Evolutionary conservation across 1,140 invertebrate species (phyloP).

Genomic region (Mizuhopecten yessoensis): DNA sequence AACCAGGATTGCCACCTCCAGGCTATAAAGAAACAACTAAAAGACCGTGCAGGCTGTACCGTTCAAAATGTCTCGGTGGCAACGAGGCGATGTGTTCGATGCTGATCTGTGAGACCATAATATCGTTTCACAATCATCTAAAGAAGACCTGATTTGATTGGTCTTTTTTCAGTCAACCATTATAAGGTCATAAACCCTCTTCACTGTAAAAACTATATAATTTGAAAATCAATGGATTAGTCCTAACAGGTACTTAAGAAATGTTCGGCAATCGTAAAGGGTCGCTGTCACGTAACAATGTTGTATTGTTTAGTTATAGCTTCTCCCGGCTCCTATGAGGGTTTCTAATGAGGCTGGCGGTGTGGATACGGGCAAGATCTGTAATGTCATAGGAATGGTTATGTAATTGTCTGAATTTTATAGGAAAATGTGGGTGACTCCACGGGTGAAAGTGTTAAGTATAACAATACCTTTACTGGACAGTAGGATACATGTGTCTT

Average conservation of each 20-base stretch:
- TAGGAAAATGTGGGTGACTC: too few species aligned
- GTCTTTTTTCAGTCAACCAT: background rate
- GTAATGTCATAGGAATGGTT: background rate
- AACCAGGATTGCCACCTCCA: background rate
- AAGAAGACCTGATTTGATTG: constrained; percentile 30
- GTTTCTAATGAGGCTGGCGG: background rate
- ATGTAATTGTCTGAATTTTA: background rate
- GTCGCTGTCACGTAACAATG: constrained; percentile 21
- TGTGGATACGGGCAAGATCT: background rate
- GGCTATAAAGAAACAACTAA: background rate
- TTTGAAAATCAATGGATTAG: constrained; percentile 39
- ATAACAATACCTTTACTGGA: background rate
- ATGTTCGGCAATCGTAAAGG: constrained; percentile 11
- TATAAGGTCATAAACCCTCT: constrained; percentile 33
- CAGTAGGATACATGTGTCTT: background rate
- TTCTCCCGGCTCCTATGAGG: background rate
- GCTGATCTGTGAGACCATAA: background rate
- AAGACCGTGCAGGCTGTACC: background rate
- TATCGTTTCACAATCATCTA: background rate
- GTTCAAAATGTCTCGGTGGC: background rate
- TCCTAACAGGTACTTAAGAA: constrained; percentile 21
- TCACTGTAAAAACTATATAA: background rate
- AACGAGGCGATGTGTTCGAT: background rate
- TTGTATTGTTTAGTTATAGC: background rate
- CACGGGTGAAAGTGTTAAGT: too few species aligned